Conservation (phyloP, 2,888 invertebrate species). For the Athalia circularis region DNA sequence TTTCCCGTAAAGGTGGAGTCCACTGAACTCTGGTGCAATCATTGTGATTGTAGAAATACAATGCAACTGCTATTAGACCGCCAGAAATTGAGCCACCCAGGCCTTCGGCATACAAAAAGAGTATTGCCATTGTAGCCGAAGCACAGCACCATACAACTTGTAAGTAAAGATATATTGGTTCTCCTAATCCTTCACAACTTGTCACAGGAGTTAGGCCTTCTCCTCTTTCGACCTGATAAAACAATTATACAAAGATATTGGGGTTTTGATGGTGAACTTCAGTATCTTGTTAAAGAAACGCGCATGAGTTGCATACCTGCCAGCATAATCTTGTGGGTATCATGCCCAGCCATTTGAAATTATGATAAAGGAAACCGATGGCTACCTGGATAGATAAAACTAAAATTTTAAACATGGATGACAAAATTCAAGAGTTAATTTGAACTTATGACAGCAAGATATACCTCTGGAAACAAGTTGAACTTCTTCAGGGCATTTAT, state of each 20-base stretch:
- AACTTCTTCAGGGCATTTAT: slow-evolving; percentile 90
- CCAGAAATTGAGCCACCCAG: slow-evolving; percentile 84
- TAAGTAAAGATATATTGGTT: slow-evolving; percentile 89
- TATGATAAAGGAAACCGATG: slow-evolving; percentile 76
- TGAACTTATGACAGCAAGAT: neutral
- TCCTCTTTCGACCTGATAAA: slow-evolving; percentile 79
- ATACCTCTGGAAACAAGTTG: slow-evolving; percentile 89
- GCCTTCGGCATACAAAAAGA: slow-evolving; percentile 82
- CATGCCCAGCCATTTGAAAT: slow-evolving; percentile 70
- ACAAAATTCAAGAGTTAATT: neutral
- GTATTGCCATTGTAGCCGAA: slow-evolving; percentile 81
- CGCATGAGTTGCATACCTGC: slow-evolving; percentile 71
- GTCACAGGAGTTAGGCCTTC: slow-evolving; percentile 78
- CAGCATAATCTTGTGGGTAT: slow-evolving; percentile 65
- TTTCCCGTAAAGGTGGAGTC: slow-evolving; percentile 91
- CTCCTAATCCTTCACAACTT: slow-evolving; percentile 88
- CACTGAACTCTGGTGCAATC: slow-evolving; percentile 91
- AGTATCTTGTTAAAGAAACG: too few relatives aligned
- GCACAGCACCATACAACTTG: slow-evolving; percentile 85
- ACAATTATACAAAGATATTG: slow-evolving; percentile 67
- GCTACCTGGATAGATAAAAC: slow-evolving; percentile 63
- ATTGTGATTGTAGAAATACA: slow-evolving; percentile 88
- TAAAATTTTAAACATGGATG: neutral
- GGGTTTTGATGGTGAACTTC: too few relatives aligned
- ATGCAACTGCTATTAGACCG: slow-evolving; percentile 82